Percentiles rank a stretch among this genome's conserved stretches.
Conservation (phyloP, 2,888 invertebrate species). For the Helicoverpa assulta region DNA sequence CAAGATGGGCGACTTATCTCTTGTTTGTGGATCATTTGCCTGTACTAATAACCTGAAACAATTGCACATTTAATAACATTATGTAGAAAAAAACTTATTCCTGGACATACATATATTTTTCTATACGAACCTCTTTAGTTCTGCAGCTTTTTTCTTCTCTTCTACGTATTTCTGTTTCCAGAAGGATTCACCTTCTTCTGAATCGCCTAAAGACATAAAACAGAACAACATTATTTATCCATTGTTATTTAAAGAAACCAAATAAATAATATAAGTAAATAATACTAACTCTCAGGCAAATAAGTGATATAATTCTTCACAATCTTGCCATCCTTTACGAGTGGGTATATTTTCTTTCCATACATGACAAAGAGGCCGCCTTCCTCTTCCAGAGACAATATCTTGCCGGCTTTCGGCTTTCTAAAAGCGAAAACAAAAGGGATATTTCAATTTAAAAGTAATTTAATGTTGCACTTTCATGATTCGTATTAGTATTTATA, state of each 20-base stretch:
- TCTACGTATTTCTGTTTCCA: slow-evolving; percentile 84
- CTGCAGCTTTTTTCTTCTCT: slow-evolving; percentile 75
- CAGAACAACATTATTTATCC: background rate
- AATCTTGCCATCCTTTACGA: slow-evolving; percentile 77
- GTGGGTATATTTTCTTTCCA: slow-evolving; percentile 80
- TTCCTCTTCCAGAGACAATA: slow-evolving; percentile 79
- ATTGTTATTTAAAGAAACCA: background rate
- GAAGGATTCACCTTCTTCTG: slow-evolving; percentile 73
- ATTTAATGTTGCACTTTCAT: too few species aligned
- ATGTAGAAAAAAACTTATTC: background rate
- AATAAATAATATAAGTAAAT: background rate
- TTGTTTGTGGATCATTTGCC: slow-evolving; percentile 27
- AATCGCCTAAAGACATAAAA: slow-evolving; percentile 68
- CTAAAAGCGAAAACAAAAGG: slow-evolving; percentile 68
- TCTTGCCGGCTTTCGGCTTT: slow-evolving; percentile 75
- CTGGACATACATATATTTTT: background rate
- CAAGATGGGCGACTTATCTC: slow-evolving; percentile 14
- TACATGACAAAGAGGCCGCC: slow-evolving; percentile 80
- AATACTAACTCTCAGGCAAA: slow-evolving; percentile 73
- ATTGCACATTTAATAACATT: background rate
- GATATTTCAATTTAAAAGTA: too few species aligned
- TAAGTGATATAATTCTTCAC: slow-evolving; percentile 75
- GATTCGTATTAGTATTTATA: too few species aligned
- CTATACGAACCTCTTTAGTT: slow-evolving; percentile 74
- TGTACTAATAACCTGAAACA: slow-evolving; percentile 58